Evolutionary conservation across 1,140 invertebrate species (phyloP).

Genomic region (Leptinotarsa defecta): DNA sequence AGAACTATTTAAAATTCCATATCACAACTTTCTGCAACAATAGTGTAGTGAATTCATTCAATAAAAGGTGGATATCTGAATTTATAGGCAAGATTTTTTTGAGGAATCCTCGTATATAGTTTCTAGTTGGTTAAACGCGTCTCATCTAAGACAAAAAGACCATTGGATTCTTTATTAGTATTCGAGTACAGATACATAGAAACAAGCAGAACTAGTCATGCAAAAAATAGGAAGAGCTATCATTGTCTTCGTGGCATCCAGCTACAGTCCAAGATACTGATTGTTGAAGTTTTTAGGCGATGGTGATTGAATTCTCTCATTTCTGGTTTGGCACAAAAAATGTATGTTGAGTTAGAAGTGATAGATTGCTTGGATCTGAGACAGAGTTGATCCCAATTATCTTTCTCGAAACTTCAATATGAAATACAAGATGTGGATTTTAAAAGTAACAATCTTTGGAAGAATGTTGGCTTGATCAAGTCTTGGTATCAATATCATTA

Average conservation of each 20-base stretch:
- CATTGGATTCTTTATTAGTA: background rate
- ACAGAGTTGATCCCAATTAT: background rate
- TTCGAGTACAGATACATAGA: slow-evolving; percentile 15
- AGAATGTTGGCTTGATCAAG: no score
- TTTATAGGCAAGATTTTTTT: background rate
- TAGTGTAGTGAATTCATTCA: no score
- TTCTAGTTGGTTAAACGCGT: background rate
- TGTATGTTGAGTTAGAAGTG: background rate
- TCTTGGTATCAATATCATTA: no score
- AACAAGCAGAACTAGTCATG: slow-evolving; percentile 15
- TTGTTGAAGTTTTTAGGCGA: background rate
- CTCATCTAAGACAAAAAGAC: background rate
- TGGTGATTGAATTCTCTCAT: background rate
- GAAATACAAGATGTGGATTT: no score
- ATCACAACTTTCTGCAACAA: no score
- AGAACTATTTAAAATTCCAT: no score
- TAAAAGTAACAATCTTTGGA: no score
- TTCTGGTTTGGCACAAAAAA: background rate
- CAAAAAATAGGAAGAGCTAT: slow-evolving; percentile 7
- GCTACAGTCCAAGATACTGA: slow-evolving; percentile 1
- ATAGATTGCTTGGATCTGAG: background rate
- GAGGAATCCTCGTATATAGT: background rate
- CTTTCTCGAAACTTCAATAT: no score
- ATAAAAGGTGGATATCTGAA: no score
- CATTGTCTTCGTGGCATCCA: background rate